phyloP scores from a whole-genome alignment of 2,113 vertebrate genomes.

The Rhizomys pruinosus region DNA sequence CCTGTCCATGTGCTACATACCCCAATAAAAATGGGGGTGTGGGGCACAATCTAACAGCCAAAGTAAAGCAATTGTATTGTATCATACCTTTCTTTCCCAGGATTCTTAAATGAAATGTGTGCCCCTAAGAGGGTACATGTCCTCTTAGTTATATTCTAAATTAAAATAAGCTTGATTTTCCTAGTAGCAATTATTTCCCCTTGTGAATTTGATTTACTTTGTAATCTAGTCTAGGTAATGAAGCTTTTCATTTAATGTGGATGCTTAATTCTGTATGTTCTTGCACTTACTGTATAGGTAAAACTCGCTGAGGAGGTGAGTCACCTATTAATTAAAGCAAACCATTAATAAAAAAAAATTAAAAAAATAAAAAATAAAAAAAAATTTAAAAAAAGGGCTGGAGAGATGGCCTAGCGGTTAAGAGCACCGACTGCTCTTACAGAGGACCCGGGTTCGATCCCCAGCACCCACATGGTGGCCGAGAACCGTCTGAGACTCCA shows the following conservation, averaged over 20 bases:
- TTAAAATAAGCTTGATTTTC: conserved; percentile 55
- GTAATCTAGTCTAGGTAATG: conserved; percentile 57
- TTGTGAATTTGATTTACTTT: conserved; percentile 70
- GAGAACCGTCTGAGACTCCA: too few species aligned
- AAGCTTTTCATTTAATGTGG: conserved; percentile 42
- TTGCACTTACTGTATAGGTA: not conserved
- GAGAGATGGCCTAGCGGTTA: too few species aligned
- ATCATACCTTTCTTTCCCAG: not conserved
- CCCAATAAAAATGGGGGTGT: not conserved
- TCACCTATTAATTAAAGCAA: conserved; percentile 38
- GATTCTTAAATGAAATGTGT: not conserved
- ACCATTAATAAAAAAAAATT: too few species aligned
- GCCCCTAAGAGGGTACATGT: not conserved
- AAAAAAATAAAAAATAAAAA: too few species aligned
- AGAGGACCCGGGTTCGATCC: too few species aligned
- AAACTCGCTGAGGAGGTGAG: not conserved
- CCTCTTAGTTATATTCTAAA: conserved; percentile 23
- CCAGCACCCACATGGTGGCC: too few species aligned
- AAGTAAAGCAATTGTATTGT: not conserved
- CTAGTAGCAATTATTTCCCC: conserved; percentile 51
- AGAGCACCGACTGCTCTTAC: too few species aligned
- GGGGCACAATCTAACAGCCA: not conserved
- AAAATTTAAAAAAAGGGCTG: too few species aligned
- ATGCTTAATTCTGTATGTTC: conserved; percentile 45
- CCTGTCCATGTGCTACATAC: accelerated